Percentiles rank a stretch among this genome's conserved stretches.
Evolutionary conservation across 1,140 invertebrate genomes (phyloP).

Genomic region (Lordiphosa clarofinis): DNA sequence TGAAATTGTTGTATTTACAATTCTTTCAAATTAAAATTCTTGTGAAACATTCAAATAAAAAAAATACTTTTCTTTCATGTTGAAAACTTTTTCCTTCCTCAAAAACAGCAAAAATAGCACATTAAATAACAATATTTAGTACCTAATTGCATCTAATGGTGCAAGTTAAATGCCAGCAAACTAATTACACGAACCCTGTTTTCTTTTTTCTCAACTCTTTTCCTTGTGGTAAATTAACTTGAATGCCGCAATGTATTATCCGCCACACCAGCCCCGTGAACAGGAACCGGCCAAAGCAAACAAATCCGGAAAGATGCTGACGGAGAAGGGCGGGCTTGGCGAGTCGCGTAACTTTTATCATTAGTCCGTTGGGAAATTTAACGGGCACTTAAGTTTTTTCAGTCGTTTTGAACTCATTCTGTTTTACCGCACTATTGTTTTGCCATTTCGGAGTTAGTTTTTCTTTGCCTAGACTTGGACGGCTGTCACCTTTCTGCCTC

Average conservation of each 20-base stretch:
- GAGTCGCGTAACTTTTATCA: conserved; percentile 74
- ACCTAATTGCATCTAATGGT: conserved; percentile 56
- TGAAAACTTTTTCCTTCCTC: too few species aligned
- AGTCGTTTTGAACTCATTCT: conserved; percentile 55
- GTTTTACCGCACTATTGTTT: conserved; percentile 47
- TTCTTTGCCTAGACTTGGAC: conserved; percentile 17
- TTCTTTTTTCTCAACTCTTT: conserved; percentile 6
- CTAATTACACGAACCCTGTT: conserved; percentile 36
- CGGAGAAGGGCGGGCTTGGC: background rate
- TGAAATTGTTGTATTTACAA: too few species aligned
- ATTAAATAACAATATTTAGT: conserved; percentile 36
- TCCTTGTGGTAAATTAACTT: conserved; percentile 70
- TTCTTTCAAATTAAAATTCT: too few species aligned
- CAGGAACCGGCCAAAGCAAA: conserved; percentile 25
- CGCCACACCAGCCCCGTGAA: conserved; percentile 36
- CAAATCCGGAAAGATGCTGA: conserved; percentile 37
- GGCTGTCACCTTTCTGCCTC: conserved; percentile 61
- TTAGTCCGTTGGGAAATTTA: conserved; percentile 76
- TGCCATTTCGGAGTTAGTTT: conserved; percentile 43
- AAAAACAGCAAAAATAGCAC: too few species aligned
- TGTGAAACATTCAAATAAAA: too few species aligned
- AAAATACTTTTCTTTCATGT: too few species aligned
- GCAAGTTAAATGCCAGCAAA: conserved; percentile 64
- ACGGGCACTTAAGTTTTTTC: conserved; percentile 74
- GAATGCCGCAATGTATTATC: conserved; percentile 74